Base-by-base conservation (phyloP, 2,113 vertebrate genomes). In the Dunckerocampus dactyliophorus region DNA sequence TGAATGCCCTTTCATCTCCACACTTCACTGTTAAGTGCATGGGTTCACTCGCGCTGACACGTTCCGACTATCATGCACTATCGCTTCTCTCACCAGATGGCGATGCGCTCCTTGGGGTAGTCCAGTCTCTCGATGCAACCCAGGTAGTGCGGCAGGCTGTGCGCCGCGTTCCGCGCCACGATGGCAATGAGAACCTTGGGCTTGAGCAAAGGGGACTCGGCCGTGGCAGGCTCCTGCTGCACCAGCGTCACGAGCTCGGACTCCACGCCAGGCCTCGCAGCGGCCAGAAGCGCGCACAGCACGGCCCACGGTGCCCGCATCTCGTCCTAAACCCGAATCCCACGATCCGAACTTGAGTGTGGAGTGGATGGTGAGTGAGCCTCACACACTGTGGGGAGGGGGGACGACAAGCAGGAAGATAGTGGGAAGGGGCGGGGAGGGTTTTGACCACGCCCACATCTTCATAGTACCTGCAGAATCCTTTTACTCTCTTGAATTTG, bases 111-210 rank as follows among this genome's bases (percentile, higher is more conserved):
- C 88, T 96, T 97, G 74, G 95, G 94, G 87, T 96, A 96, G 59
- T 91, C 88, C 81, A 97, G 91, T 69, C 91, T 77, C 80, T 98
- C 95, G 82, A 97, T 78, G 86, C 94, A 96, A 88, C 93, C 94
- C 76, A 98, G 92, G 88, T 92, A 88, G 66, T 86, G 82, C 0
- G 94, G 93, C 85, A 98, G 87, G 62, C 93, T 81, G 89, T 92
- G 93, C 53, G 91, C 95, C 0, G 94, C 89, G 86, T 95, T 95
- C 21, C 95, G 92, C 73, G 94, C 94, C 57, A 96, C 80, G 19
- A 98, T 62, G 67, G 89, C 93, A 68, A 98, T 85, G 53, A 97
- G 86, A 57, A 97, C 92, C 58, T 93, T 94, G 58, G 95, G 94
- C 78, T 89, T 87, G 80, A 92, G 91, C 70, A 93, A 66, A 0